Percentiles rank a stretch among this genome's conserved stretches.
Conservation (phyloP, 1,140 invertebrate species). For the Drosophila pectinifera region DNA sequence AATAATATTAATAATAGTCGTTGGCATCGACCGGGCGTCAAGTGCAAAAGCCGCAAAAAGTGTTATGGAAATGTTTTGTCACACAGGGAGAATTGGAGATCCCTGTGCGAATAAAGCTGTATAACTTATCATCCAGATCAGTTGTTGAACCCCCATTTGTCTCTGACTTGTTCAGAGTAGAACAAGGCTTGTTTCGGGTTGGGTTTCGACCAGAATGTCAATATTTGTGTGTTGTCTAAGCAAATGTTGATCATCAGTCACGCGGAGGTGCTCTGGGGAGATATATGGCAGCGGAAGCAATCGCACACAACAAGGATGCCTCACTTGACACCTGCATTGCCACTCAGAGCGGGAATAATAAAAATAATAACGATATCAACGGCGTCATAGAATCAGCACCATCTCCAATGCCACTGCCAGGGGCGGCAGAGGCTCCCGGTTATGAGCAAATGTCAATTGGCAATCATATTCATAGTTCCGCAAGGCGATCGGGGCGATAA, state of each 20-base stretch:
- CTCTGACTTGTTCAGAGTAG: constrained; percentile 12
- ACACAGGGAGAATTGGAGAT: constrained; percentile 55
- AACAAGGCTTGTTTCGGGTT: neutral
- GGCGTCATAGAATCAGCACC: too few relatives aligned
- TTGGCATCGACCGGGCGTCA: constrained; percentile 65
- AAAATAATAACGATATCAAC: constrained; percentile 31
- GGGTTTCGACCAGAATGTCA: constrained; percentile 21
- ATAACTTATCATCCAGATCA: constrained; percentile 40
- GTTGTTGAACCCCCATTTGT: constrained; percentile 29
- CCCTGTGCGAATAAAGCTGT: constrained; percentile 18
- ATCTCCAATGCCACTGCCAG: constrained; percentile 50
- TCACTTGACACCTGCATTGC: constrained; percentile 57
- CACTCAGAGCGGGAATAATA: constrained; percentile 22
- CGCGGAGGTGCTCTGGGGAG: constrained; percentile 29
- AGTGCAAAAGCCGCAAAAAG: constrained; percentile 68
- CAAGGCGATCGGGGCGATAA: constrained; percentile 58
- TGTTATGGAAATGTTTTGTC: constrained; percentile 77
- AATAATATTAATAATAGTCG: constrained; percentile 81
- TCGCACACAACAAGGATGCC: constrained; percentile 56
- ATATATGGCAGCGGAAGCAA: constrained; percentile 74
- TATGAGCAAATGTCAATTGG: constrained; percentile 66
- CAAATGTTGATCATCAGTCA: constrained; percentile 42
- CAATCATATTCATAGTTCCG: constrained; percentile 63
- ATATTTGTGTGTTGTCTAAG: constrained; percentile 33
- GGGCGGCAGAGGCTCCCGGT: constrained; percentile 24